Base-by-base conservation (phyloP, 2,888 invertebrate species). In the Macrosoma leucophasiata region DNA sequence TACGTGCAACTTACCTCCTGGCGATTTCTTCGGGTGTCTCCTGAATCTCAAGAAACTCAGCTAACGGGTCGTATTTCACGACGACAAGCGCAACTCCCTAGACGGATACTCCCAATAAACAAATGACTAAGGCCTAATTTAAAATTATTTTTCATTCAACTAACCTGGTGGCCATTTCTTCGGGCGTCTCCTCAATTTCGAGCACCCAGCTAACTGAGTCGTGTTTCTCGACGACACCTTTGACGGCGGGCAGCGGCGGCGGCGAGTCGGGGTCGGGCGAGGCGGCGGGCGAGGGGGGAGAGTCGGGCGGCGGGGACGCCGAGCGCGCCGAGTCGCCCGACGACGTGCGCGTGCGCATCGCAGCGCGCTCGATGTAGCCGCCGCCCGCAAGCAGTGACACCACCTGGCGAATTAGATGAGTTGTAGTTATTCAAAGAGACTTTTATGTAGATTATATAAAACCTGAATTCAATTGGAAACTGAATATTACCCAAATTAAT, bases 151-250 rank as follows among this genome's bases (percentile, higher is more conserved):
- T n/a, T n/a, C n/a, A n/a, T n/a, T n/a, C n/a, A n/a, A n/a, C n/a
- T n/a, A n/a, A 79, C 81, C 82, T 79, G 3, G 89, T 87, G 24
- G 91, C 91, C 21, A 91, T 87, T 43, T 88, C 89, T 55, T 92
- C 91, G 0, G 92, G 90, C 8, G 90, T 88, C 55, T 90, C 89
- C 51, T 91, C 90, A 61, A 95, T 90, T 64, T 94, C 94, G 15
- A 94, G 79, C 10, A 94, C 93, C 89, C 93, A 95, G 56, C 94
- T 93, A 20, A 95, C 93, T 0, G 94, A 94, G 65, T 94, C 94
- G 34, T 90, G 91, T 64, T 94, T 94, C 65, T 94, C 92, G 1
- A 94, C 92, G 42, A 95, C 90, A 8, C 91, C 93, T 58, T 94
- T 94, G 13, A 94, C 90, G 48, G 91, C 90, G 7, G 92, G 92